These are phyloP conservation scores for Scomber scombrus DNA, from an alignment of 2,113 vertebrate species.

Conservation along the genomic window DNA sequence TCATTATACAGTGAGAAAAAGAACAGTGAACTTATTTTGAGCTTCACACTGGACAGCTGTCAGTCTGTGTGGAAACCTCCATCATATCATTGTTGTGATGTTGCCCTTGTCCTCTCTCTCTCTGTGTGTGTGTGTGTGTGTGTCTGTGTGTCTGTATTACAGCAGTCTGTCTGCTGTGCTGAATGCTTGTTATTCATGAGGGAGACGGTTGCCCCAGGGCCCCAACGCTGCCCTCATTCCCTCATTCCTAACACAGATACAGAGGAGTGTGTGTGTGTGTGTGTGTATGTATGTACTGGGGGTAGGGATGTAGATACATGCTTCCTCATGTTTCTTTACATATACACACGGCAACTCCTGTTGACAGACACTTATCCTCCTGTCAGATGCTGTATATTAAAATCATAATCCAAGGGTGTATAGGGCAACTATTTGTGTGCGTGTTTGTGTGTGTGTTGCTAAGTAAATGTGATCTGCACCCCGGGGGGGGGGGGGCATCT, in stretches of 20 bases:
- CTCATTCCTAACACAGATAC: slow-evolving; percentile 66
- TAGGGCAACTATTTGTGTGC: background rate
- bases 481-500: background rate
- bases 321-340: background rate
- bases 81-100: background rate
- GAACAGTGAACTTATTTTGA: background rate
- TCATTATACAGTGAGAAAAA: background rate
- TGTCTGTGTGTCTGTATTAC: slow-evolving; percentile 12
- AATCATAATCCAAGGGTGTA: background rate
- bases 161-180: slow-evolving; percentile 68
- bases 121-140: slow-evolving; percentile 30
- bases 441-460: slow-evolving; percentile 3
- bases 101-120: background rate
- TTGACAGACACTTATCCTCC: background rate
- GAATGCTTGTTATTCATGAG: slow-evolving; percentile 80
- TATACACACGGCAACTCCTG: background rate
- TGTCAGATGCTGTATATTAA: slow-evolving; percentile 14
- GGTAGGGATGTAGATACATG: background rate
- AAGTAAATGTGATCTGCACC: slow-evolving; percentile 24
- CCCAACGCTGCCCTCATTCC: slow-evolving; percentile 71
- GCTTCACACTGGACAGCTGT: background rate
- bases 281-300: background rate
- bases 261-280: slow-evolving; percentile 4
- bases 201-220: slow-evolving; percentile 65
- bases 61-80: background rate